A percentile compares a stretch with the other conserved stretches of the same genome.
phyloP scores from a whole-genome alignment of 2,113 vertebrate genomes.

The Solea solea region DNA sequence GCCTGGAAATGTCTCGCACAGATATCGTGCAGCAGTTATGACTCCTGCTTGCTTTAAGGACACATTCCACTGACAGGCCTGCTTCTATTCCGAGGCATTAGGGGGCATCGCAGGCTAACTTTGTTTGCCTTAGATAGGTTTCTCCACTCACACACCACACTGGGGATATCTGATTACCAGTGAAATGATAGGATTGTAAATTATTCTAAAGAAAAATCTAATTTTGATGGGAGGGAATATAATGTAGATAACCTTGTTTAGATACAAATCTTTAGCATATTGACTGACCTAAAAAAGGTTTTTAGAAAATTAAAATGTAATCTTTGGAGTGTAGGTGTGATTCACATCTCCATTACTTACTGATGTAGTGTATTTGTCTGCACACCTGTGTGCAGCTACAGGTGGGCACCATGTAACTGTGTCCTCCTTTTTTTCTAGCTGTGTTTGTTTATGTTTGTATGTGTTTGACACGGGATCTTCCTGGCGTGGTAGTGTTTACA shows the following conservation, averaged over 20 bases:
- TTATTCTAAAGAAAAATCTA: constrained; percentile 6
- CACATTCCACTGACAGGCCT: constrained; percentile 18
- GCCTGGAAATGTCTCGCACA: constrained; percentile 30
- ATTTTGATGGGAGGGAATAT: not conserved
- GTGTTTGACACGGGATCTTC: not conserved
- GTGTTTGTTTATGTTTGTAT: not conserved
- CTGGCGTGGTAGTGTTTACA: constrained; percentile 37
- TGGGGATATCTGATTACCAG: constrained; percentile 3
- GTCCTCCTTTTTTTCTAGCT: not conserved
- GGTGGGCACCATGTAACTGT: not conserved
- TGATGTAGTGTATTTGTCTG: not conserved
- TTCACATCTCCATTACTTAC: too few relatives aligned
- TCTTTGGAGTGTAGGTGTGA: too few relatives aligned
- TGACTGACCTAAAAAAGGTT: too few relatives aligned
- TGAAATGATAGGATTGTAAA: constrained; percentile 18
- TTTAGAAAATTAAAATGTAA: too few relatives aligned
- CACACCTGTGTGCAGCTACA: not conserved
- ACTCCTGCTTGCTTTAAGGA: constrained; percentile 16
- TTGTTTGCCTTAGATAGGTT: constrained; percentile 15
- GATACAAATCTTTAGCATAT: too few relatives aligned
- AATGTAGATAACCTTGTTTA: too few relatives aligned
- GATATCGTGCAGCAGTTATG: constrained; percentile 33
- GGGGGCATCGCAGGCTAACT: constrained; percentile 50
- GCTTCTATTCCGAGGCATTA: constrained; percentile 47
- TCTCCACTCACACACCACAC: not conserved